Conservation (phyloP, 92 coral and sea anemone species). For the Heteractis magnifica region DNA sequence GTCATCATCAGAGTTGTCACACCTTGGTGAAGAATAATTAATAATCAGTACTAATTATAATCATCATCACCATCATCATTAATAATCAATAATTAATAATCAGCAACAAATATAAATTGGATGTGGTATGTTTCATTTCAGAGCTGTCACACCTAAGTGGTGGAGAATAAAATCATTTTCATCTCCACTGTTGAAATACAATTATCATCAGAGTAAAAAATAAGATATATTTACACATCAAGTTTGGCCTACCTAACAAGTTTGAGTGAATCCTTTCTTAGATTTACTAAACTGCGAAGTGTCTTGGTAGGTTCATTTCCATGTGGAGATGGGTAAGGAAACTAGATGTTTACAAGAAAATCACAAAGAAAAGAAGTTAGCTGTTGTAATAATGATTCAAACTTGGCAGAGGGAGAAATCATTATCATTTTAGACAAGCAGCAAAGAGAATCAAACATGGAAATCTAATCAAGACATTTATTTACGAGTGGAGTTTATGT, state of each 20-base stretch:
- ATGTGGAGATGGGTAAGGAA: constrained; percentile 92
- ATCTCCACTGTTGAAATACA: no score
- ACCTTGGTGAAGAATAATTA: constrained; percentile 22
- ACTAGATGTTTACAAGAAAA: constrained; percentile 39
- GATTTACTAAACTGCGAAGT: constrained; percentile 81
- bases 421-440: not conserved
- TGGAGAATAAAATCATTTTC: not conserved
- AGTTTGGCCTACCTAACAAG: constrained; percentile 73
- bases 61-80: no score
- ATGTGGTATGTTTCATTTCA: constrained; percentile 67
- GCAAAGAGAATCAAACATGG: no score
- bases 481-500: no score
- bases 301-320: constrained; percentile 94
- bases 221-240: no score
- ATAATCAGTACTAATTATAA: not conserved
- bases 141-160: constrained; percentile 48
- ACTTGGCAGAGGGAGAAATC: not conserved
- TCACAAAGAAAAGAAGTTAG: not conserved
- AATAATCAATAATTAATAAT: constrained; percentile 15
- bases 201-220: no score
- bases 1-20: constrained; percentile 39
- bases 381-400: not conserved
- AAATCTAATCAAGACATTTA: no score
- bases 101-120: constrained; percentile 93
- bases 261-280: constrained; percentile 85